phyloP scores from a whole-genome alignment of 2,797 vertebrate genomes.

The Eupleurogrammus muticus region DNA sequence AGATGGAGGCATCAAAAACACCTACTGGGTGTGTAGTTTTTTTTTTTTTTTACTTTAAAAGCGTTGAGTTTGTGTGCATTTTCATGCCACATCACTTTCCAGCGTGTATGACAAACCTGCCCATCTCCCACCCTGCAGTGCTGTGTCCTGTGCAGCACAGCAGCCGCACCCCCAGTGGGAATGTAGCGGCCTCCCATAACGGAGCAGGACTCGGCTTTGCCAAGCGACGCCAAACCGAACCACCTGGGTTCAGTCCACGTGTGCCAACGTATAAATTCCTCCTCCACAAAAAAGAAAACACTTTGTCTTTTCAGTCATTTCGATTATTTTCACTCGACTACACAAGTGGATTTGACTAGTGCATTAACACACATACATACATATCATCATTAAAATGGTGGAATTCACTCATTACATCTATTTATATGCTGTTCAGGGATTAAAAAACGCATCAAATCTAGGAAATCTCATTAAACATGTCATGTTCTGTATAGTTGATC shows the following conservation, averaged over 20 bases:
- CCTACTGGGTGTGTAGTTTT: no score
- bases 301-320: background rate
- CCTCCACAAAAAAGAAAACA: background rate
- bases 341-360: background rate
- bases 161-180: conserved; percentile 49
- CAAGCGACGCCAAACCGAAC: conserved; percentile 33
- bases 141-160: conserved; percentile 9
- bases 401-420: background rate
- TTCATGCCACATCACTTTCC: background rate
- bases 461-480: background rate
- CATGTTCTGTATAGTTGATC: background rate
- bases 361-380: background rate
- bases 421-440: background rate
- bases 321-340: background rate
- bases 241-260: conserved; percentile 53
- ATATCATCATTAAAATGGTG: no score
- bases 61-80: background rate
- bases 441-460: background rate
- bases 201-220: conserved; percentile 23
- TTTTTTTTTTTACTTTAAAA: background rate
- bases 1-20: no score
- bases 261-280: conserved; percentile 24
- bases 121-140: conserved; percentile 26
- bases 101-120: conserved; percentile 11
- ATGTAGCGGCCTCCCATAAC: conserved; percentile 64